Evolutionary conservation across 2,888 invertebrate genomes (phyloP), one percentile per base, ranked within the genome.

Genomic region (Drosophila borborema): DNA sequence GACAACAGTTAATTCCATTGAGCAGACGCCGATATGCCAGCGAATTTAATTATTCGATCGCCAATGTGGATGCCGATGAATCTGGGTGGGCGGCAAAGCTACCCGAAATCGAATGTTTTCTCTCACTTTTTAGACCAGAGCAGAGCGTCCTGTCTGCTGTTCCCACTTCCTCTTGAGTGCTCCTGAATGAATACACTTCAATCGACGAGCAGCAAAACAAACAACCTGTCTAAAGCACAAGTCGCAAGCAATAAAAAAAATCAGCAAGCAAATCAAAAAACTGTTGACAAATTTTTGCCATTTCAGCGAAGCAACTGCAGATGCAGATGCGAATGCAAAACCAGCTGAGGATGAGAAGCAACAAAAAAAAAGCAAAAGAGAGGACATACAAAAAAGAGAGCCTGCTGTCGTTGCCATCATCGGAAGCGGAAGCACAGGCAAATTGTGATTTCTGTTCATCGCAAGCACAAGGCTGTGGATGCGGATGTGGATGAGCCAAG

Each of bases 1-100:
- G 86, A 89, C 89, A 89, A 84, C 75, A 89, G 82, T 89, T 89
- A 86, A 86, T 86, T 86, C 82, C 89, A 78, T 82, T 86, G 80
- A 82, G 66, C 72, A 79, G 81, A 75, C 80, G 81, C 80, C 79
- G 82, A 76, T 74, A 78, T 75, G 83, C 81, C 78, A n/a, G 81
- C 76, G 81, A 81, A 89, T 86, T 89, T 86, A 89, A 86, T 86
- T 89, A 89, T 86, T 82, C 82, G 53, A 72, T 53, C 68, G 77
- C 48, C 46, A 40, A 45, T 18, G 49, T 48, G 51, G 53, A n/a
- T 49, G 53, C 49, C 72, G 10, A 4, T 31, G 38, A 36, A 16
- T 65, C 83, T 78, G 82, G 76, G 82, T 82, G 88, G 86, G 82
- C 74, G 72, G 64, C 48, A 62, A 31, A 28, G 28, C 69, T 9